phyloP scores from a whole-genome alignment of 2,888 invertebrate genomes.

The Hylaea fasciaria region DNA sequence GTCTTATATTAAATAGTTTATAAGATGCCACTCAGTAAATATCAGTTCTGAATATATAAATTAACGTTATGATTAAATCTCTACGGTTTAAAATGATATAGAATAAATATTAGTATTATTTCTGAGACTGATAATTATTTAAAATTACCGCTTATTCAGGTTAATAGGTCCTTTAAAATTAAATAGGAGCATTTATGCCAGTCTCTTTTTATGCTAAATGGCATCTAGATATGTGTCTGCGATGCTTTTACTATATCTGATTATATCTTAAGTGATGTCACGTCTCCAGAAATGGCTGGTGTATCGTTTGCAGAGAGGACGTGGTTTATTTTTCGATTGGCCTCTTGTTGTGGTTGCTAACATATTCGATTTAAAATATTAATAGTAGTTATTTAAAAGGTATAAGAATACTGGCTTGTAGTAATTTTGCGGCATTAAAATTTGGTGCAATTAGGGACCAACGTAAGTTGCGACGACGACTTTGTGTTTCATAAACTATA shows the following conservation, averaged over 20 bases:
- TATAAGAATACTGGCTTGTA: too few species aligned
- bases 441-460: too few species aligned
- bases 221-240: conserved; percentile 68
- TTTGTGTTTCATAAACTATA: too few species aligned
- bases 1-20: too few species aligned
- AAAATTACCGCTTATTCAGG: background rate
- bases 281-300: conserved; percentile 69
- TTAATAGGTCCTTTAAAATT: conserved; percentile 1
- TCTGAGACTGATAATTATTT: background rate
- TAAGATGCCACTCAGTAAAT: too few species aligned
- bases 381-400: too few species aligned
- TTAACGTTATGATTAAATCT: too few species aligned
- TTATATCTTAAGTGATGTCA: conserved; percentile 76
- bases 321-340: conserved; percentile 5
- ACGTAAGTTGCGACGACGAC: too few species aligned
- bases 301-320: conserved; percentile 12
- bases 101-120: background rate
- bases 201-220: conserved; percentile 65
- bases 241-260: conserved; percentile 67
- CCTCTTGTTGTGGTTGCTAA: conserved; percentile 3
- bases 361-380: background rate
- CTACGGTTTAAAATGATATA: background rate
- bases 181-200: conserved; percentile 55
- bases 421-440: too few species aligned
- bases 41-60: too few species aligned